Evolutionary conservation across 2,888 invertebrate genomes (phyloP).

Genomic region (Thymelicus lineola): DNA sequence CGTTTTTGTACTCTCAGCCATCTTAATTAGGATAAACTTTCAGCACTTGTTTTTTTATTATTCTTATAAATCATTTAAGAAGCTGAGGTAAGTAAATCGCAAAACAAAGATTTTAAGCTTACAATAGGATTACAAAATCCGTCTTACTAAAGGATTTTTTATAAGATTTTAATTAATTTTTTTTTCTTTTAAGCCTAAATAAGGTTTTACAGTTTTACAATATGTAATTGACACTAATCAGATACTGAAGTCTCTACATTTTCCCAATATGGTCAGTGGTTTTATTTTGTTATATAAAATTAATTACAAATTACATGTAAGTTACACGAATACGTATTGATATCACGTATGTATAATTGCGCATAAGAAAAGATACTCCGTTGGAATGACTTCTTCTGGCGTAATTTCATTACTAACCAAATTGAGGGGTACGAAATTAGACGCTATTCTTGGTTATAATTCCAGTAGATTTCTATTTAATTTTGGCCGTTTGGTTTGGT

Average conservation of each 20-base stretch:
- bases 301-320: not conserved
- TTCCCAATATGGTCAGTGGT: no score
- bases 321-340: slow-evolving; percentile 10
- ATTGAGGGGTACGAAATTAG: slow-evolving; percentile 61
- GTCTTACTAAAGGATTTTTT: no score
- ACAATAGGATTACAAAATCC: no score
- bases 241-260: no score
- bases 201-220: no score
- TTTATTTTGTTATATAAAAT: no score
- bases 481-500: slow-evolving; percentile 49
- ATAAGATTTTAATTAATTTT: no score
- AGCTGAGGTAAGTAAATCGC: no score
- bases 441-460: slow-evolving; percentile 57
- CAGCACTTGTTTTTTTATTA: slow-evolving; percentile 14
- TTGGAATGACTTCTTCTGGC: slow-evolving; percentile 49
- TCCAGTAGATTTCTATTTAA: slow-evolving; percentile 56
- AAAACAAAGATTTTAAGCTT: no score
- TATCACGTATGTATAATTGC: slow-evolving; percentile 20
- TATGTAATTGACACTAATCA: no score
- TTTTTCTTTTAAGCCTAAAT: no score
- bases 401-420: slow-evolving; percentile 66
- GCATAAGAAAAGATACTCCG: slow-evolving; percentile 11
- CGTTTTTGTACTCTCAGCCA: slow-evolving; percentile 16
- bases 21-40: slow-evolving; percentile 30
- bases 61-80: not conserved